phyloP scores from a whole-genome alignment of 2,888 invertebrate genomes.

The Dione vanillae region DNA sequence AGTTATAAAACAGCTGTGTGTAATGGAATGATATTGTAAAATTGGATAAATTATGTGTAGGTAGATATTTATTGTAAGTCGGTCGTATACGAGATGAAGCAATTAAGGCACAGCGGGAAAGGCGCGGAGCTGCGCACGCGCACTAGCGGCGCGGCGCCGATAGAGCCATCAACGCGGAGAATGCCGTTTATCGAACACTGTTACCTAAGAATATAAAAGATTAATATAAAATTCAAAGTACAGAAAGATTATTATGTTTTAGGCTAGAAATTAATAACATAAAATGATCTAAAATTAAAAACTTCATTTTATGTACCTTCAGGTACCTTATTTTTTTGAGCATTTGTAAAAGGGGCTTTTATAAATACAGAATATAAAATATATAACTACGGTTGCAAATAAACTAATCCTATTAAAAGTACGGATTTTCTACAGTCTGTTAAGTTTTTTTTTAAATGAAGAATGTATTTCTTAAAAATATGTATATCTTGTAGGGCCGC shows the following conservation, averaged over 20 bases:
- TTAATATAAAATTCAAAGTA: constrained; percentile 13
- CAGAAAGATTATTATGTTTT: background rate
- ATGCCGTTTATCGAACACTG: constrained; percentile 43
- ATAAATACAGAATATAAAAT: background rate
- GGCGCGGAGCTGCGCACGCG: constrained; percentile 69
- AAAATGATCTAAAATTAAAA: background rate
- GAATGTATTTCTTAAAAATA: constrained; percentile 74
- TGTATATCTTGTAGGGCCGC: constrained; percentile 74
- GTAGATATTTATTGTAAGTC: constrained; percentile 65
- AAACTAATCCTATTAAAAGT: background rate
- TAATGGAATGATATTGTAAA: constrained; percentile 41
- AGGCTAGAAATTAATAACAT: background rate
- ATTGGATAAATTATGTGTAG: constrained; percentile 50
- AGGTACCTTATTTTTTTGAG: background rate
- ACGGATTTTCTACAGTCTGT: constrained; percentile 4
- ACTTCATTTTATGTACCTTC: background rate
- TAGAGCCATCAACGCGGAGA: constrained; percentile 78
- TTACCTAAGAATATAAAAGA: constrained; percentile 49
- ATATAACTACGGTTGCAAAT: background rate
- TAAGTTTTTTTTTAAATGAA: constrained; percentile 61
- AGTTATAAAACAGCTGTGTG: constrained; percentile 47
- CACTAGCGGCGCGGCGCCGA: constrained; percentile 65
- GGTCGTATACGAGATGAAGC: constrained; percentile 81
- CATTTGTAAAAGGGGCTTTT: background rate
- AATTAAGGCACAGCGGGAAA: constrained; percentile 78